These are phyloP conservation scores for Champsocephalus esox DNA, from an alignment of 2,797 vertebrate genomes.

Conservation along the genomic window DNA sequence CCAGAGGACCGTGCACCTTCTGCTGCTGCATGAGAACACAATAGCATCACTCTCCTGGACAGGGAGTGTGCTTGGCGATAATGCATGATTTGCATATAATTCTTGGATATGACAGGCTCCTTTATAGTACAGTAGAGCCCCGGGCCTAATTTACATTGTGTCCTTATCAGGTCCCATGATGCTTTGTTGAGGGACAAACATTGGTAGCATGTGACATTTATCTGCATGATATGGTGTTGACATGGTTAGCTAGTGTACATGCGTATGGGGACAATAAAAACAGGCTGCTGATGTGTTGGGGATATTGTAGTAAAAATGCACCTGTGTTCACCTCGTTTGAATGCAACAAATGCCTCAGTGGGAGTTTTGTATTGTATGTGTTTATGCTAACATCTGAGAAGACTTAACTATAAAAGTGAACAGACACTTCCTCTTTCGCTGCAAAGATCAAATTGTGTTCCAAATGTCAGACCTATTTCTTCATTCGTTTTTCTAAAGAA, in stretches of 20 bases:
- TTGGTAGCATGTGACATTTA: constrained; percentile 73
- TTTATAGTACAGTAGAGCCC: constrained; percentile 59
- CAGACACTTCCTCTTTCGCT: constrained; percentile 22
- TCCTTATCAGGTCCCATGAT: constrained; percentile 75
- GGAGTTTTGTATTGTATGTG: constrained; percentile 29
- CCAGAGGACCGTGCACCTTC: constrained; percentile 62
- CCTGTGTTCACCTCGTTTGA: constrained; percentile 41
- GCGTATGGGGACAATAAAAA: constrained; percentile 73
- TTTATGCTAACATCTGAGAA: constrained; percentile 32
- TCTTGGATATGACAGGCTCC: constrained; percentile 73
- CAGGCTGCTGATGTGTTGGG: constrained; percentile 54
- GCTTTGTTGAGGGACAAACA: constrained; percentile 76
- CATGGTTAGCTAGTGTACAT: constrained; percentile 61
- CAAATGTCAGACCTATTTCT: constrained; percentile 52
- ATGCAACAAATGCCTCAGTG: constrained; percentile 27
- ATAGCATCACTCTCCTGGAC: constrained; percentile 73
- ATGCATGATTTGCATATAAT: constrained; percentile 82
- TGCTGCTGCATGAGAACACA: constrained; percentile 67
- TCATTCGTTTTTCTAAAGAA: constrained; percentile 26
- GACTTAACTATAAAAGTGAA: constrained; percentile 39
- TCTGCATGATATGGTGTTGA: constrained; percentile 65
- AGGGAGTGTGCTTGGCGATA: constrained; percentile 71
- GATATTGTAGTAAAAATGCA: constrained; percentile 38
- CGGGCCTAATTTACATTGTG: constrained; percentile 76
- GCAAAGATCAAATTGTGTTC: constrained; percentile 55